Conservation (phyloP, 1,140 invertebrate species). For the Arctopsyche grandis region DNA sequence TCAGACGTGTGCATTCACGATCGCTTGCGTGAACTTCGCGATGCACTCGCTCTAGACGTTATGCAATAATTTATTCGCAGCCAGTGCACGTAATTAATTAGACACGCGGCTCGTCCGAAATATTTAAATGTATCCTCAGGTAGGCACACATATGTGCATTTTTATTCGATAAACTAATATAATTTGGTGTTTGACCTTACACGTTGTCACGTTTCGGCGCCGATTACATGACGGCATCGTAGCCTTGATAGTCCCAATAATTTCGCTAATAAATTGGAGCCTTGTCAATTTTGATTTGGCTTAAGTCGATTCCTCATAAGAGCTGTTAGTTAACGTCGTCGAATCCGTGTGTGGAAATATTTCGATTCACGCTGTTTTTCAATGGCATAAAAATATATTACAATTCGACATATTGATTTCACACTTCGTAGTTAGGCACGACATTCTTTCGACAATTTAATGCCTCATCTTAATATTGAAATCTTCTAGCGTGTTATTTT, state of each 20-base stretch:
- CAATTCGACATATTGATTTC: background rate
- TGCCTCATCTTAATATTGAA: no score
- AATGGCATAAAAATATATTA: background rate
- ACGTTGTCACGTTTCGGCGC: background rate
- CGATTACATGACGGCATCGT: conserved; percentile 8
- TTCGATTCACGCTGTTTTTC: background rate
- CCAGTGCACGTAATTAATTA: no score
- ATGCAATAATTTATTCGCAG: no score
- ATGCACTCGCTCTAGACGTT: background rate
- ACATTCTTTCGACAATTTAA: no score
- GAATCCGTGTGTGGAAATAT: background rate
- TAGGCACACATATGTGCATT: background rate
- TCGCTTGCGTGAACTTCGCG: background rate
- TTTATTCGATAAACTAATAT: background rate
- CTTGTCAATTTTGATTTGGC: conserved; percentile 28
- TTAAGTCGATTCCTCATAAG: background rate
- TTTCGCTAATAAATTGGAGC: conserved; percentile 25
- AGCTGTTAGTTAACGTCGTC: background rate
- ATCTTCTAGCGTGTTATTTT: no score
- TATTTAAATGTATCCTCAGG: background rate
- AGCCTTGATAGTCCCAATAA: conserved; percentile 11
- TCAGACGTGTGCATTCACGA: background rate
- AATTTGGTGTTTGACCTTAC: background rate
- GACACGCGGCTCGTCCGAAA: no score
- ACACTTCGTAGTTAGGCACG: background rate